Evolutionary conservation across 2,113 vertebrate genomes (phyloP).

Genomic region (Vombatus ursinus): DNA sequence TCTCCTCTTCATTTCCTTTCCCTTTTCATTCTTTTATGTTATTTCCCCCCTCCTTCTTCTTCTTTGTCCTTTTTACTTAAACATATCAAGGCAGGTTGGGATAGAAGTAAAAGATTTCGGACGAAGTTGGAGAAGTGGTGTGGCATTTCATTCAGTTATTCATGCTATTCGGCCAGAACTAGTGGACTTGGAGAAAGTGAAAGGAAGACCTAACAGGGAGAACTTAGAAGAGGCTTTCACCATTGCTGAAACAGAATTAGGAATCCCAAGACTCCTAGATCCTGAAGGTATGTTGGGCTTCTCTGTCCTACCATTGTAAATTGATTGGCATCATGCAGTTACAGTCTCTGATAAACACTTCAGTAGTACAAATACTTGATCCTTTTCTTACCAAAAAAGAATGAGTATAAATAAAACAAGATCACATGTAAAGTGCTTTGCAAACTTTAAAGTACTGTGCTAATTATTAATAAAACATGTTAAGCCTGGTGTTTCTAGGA

Average conservation of each 20-base stretch:
- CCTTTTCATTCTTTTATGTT: background rate
- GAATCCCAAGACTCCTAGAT: slow-evolving; percentile 95
- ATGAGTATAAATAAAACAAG: too few relatives aligned
- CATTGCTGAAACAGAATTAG: slow-evolving; percentile 93
- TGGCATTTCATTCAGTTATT: slow-evolving; percentile 95
- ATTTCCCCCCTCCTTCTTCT: background rate
- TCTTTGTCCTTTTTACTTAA: background rate
- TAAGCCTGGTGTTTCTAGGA: too few relatives aligned
- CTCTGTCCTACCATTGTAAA: rapidly evolving
- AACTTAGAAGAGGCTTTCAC: slow-evolving; percentile 95
- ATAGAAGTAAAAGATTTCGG: slow-evolving; percentile 97
- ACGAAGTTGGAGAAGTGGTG: slow-evolving; percentile 93
- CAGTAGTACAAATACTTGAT: too few relatives aligned
- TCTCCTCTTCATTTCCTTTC: background rate
- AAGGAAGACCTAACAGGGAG: slow-evolving; percentile 88
- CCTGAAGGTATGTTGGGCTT: slow-evolving; percentile 89
- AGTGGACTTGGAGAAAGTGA: slow-evolving; percentile 92
- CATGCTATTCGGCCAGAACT: slow-evolving; percentile 93
- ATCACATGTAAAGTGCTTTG: too few relatives aligned
- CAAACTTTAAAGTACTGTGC: too few relatives aligned
- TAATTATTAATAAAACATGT: too few relatives aligned
- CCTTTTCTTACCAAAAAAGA: too few relatives aligned
- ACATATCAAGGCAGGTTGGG: slow-evolving; percentile 85
- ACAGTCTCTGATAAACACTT: background rate
- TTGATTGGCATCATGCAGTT: background rate